Evolutionary conservation across 2,113 vertebrate species (phyloP).

Genomic region (Malurus cyaneus): DNA sequence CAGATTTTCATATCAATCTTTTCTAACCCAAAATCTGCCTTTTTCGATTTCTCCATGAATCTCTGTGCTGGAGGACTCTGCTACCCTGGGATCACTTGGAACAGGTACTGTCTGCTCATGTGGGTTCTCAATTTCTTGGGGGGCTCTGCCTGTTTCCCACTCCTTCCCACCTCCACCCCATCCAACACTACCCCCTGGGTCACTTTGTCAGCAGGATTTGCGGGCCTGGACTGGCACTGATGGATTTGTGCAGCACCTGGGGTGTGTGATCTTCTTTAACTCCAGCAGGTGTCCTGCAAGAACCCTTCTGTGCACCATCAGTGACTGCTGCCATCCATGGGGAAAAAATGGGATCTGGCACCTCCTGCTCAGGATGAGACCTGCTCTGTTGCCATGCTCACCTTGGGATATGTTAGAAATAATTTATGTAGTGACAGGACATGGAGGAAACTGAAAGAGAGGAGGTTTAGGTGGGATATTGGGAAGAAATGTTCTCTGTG

Average conservation of each 20-base stretch:
- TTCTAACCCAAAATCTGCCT: not conserved
- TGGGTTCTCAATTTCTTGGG: accelerated
- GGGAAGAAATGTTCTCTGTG: not conserved
- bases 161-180: not conserved
- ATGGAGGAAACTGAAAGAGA: not conserved
- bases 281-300: not conserved
- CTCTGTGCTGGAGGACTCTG: not conserved
- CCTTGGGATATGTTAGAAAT: not conserved
- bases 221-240: not conserved
- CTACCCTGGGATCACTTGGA: accelerated
- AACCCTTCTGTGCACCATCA: accelerated
- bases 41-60: not conserved
- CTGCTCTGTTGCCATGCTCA: not conserved
- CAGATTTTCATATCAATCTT: not conserved
- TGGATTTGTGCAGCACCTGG: not conserved
- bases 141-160: not conserved
- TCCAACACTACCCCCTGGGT: accelerated
- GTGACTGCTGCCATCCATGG: not conserved
- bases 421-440: not conserved
- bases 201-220: not conserved
- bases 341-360: not conserved
- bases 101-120: not conserved
- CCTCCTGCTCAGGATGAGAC: not conserved
- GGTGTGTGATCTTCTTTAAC: accelerated
- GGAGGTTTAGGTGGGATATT: not conserved